Evolutionary conservation across 2,888 invertebrate species (phyloP).

Genomic region (Xestia ashworthii): DNA sequence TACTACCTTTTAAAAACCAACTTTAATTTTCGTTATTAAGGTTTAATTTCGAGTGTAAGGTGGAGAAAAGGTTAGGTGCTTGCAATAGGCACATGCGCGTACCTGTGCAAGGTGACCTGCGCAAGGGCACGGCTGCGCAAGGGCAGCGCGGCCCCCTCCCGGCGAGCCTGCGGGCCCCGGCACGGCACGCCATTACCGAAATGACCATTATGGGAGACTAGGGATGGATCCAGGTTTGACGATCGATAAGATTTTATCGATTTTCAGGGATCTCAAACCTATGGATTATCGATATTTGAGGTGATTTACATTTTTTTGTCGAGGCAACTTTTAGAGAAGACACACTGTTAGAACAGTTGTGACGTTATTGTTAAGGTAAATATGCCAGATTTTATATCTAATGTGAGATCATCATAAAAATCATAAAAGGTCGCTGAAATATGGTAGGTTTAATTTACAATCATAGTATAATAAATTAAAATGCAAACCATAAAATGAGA

Average conservation of each 20-base stretch:
- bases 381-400: background rate
- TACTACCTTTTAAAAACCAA: slow-evolving; percentile 42
- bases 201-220: slow-evolving; percentile 79
- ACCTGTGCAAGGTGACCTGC: slow-evolving; percentile 88
- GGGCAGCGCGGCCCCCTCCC: slow-evolving; percentile 71
- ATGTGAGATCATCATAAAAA: slow-evolving; percentile 3
- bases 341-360: background rate
- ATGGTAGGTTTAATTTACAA: slow-evolving; percentile 26
- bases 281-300: background rate
- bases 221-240: slow-evolving; percentile 55
- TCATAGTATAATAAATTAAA: slow-evolving; percentile 13
- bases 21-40: slow-evolving; percentile 39
- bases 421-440: slow-evolving; percentile 22
- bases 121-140: slow-evolving; percentile 88
- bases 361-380: background rate
- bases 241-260: background rate
- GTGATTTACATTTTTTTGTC: fast-evolving
- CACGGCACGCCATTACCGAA: slow-evolving; percentile 86
- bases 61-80: slow-evolving; percentile 73
- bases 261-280: background rate
- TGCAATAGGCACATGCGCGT: slow-evolving; percentile 86
- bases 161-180: slow-evolving; percentile 74
- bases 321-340: background rate
- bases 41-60: slow-evolving; percentile 45
- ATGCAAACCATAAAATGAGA: slow-evolving; percentile 6